Evolutionary conservation across 1,140 invertebrate genomes (phyloP), one percentile per base, ranked within the genome.

Genomic region (Hyposmocoma kahamanoa): DNA sequence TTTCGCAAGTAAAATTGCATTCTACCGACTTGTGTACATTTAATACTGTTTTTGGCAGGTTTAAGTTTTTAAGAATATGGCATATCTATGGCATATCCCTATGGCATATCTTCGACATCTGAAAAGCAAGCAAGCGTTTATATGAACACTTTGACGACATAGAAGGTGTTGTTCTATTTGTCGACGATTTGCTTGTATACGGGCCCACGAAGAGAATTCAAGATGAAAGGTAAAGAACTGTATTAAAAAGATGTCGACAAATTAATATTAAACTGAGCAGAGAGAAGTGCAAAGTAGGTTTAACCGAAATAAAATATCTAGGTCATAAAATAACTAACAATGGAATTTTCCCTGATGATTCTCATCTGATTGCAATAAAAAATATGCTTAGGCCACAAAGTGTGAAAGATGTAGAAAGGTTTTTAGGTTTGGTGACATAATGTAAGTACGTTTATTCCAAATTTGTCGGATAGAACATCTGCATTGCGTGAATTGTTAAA

Each of bases 1-100:
- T 84, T 67, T 54, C 79, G 46, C 44, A 46, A 10, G 20, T 46
- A 11, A 39, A 39, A 20, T 20, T 39, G 6, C 4, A 19, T 20
- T 2, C 15, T 39, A 19, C 36, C 3, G 36, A 39, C n/a, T 39
- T 39, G n/a, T 39, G 36, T 20, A 39, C 19, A 8, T 30, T 46
- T 34, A 34, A 24, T n/a, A 39, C 36, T 18, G 36, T 20, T 6
- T 39, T 39, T 39, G 36, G 36, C 15, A 22, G 42, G 21, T 43
- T n/a, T 43, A 43, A 45, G 19, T 45, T 30, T 17, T 19, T 39
- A 19, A 15, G 36, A 5, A 39, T 39, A 19, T 19, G 15, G n/a
- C 20, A 39, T 36, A 36, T 36, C 32, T 5, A 9, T 13, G 15
- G 32, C 32, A 10, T 36, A 6, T 9, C 36, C 36, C 8, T 39